Percentiles rank a stretch among this genome's conserved stretches.
phyloP scores from a whole-genome alignment of 2,888 invertebrate genomes.

The Mythimna ferrago region DNA sequence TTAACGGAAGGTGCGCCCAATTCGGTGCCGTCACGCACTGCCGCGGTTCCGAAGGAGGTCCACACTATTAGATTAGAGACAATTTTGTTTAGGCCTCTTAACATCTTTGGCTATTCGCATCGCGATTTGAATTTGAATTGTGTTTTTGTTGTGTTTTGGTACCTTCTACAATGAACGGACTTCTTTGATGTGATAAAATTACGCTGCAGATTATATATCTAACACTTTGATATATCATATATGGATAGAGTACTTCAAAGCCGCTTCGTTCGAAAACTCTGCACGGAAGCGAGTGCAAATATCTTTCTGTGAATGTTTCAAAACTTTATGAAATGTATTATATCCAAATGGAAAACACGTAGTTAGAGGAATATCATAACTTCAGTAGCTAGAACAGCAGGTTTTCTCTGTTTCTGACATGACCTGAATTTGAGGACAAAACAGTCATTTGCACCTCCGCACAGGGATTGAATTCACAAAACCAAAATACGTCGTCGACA shows the following conservation, averaged over 20 bases:
- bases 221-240: background rate
- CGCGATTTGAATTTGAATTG: conserved; percentile 23
- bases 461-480: conserved; percentile 61
- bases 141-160: conserved; percentile 6
- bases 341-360: conserved; percentile 22
- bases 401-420: conserved; percentile 38
- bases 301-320: background rate
- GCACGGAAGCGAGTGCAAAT: background rate
- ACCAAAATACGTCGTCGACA: conserved; percentile 50
- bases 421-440: conserved; percentile 46
- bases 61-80: conserved; percentile 55
- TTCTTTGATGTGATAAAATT: background rate
- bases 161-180: background rate
- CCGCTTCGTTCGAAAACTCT: background rate
- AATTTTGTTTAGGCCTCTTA: conserved; percentile 53
- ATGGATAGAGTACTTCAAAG: background rate
- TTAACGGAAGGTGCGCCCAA: conserved; percentile 77
- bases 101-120: conserved; percentile 31
- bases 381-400: conserved; percentile 16
- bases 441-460: conserved; percentile 51
- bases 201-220: background rate
- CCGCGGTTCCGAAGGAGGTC: conserved; percentile 53
- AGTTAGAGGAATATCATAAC: conserved; percentile 24
- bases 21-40: conserved; percentile 64
- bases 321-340: conserved; percentile 23